These are phyloP conservation scores for Gymnocypris eckloni DNA, from an alignment of 2,797 vertebrate genomes.

Conservation along the genomic window DNA sequence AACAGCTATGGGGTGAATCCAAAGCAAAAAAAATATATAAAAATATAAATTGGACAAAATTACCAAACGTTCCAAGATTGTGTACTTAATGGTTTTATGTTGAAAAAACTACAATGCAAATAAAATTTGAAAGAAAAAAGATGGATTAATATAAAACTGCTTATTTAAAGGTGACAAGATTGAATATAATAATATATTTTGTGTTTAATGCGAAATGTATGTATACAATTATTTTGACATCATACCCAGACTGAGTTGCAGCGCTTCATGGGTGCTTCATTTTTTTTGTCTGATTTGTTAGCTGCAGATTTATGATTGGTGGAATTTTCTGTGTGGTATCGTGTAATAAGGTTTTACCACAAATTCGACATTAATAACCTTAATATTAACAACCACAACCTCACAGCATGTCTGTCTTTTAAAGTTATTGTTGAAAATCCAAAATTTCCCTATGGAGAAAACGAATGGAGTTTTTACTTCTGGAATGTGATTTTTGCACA, in stretches of 20 bases:
- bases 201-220: background rate
- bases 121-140: background rate
- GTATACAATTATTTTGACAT: background rate
- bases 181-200: background rate
- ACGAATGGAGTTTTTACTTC: background rate
- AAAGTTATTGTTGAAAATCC: background rate
- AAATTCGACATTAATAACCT: background rate
- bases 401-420: background rate
- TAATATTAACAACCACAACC: background rate
- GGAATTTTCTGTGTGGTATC: background rate
- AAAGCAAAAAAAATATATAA: too few relatives aligned
- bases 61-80: background rate
- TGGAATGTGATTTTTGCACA: background rate
- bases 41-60: background rate
- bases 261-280: background rate
- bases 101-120: background rate
- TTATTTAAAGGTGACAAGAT: background rate
- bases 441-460: background rate
- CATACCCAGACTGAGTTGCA: background rate
- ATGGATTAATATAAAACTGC: background rate
- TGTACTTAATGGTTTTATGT: background rate
- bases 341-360: background rate
- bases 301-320: background rate
- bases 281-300: background rate
- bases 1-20: background rate